Conservation (phyloP, 2,888 invertebrate genomes). For the Philopedon plagiatum region DNA sequence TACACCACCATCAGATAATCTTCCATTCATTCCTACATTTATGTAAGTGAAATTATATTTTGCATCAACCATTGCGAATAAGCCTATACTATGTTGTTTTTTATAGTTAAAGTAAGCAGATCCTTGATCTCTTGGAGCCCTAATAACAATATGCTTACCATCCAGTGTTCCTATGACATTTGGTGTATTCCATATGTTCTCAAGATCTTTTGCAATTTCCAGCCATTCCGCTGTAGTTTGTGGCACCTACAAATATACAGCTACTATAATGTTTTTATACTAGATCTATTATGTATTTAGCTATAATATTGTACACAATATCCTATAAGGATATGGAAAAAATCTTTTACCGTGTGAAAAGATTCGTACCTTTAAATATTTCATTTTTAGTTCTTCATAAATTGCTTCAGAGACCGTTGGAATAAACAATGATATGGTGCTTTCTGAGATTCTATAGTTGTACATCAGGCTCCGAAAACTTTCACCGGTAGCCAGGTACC, state of each 20-base stretch:
- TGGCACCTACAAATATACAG: conserved; percentile 33
- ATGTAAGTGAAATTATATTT: too few species aligned
- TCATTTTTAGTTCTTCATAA: conserved; percentile 18
- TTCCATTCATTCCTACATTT: conserved; percentile 43
- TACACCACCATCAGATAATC: conserved; percentile 57
- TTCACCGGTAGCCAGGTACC: conserved; percentile 47
- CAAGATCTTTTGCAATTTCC: conserved; percentile 44
- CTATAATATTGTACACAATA: too few species aligned
- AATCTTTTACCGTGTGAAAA: too few species aligned
- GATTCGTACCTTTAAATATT: conserved; percentile 37
- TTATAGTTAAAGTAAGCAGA: conserved; percentile 58
- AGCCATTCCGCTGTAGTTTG: conserved; percentile 45
- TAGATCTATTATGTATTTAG: too few species aligned
- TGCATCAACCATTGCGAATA: conserved; percentile 45
- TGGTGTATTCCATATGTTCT: conserved; percentile 54
- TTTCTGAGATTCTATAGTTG: conserved; percentile 34
- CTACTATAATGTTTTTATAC: too few species aligned
- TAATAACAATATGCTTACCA: conserved; percentile 56
- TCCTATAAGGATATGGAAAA: too few species aligned
- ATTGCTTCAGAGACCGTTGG: conserved; percentile 23
- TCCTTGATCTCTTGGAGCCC: conserved; percentile 46
- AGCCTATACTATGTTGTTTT: conserved; percentile 54
- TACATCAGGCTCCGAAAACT: conserved; percentile 35
- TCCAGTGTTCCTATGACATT: conserved; percentile 54
- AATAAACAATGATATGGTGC: conserved; percentile 27